phyloP scores from a whole-genome alignment of 2,888 invertebrate species.

The Eupithecia abbreviata region DNA sequence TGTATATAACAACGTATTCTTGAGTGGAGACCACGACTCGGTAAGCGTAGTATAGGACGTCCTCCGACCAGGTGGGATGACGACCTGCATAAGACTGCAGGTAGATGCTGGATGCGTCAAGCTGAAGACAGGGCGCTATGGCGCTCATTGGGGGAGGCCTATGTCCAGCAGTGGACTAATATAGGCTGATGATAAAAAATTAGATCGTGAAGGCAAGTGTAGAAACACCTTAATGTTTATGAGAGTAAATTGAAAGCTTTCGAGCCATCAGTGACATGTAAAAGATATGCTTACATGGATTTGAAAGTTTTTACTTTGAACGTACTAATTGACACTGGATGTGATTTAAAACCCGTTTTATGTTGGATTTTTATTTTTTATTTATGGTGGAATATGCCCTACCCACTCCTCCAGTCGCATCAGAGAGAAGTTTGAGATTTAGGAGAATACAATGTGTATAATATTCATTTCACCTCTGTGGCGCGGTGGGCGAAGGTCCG shows the following conservation, averaged over 20 bases:
- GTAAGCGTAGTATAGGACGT: no score
- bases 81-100: no score
- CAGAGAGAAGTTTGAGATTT: background rate
- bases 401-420: background rate
- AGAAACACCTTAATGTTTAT: background rate
- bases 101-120: no score
- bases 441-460: background rate
- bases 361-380: background rate
- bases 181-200: no score
- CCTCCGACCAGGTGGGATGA: no score
- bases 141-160: no score
- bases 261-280: conserved; percentile 25
- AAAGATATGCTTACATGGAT: conserved; percentile 29
- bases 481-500: no score
- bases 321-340: conserved; percentile 22
- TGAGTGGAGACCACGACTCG: no score
- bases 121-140: no score
- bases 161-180: no score
- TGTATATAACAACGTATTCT: no score
- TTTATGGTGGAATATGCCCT: background rate
- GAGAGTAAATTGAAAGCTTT: conserved; percentile 4
- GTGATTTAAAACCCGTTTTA: background rate
- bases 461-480: no score
- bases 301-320: conserved; percentile 25
- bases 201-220: background rate